These are phyloP conservation scores for Campopleginae sp. DNA, from an alignment of 2,888 invertebrate species.

Conservation along the genomic window DNA sequence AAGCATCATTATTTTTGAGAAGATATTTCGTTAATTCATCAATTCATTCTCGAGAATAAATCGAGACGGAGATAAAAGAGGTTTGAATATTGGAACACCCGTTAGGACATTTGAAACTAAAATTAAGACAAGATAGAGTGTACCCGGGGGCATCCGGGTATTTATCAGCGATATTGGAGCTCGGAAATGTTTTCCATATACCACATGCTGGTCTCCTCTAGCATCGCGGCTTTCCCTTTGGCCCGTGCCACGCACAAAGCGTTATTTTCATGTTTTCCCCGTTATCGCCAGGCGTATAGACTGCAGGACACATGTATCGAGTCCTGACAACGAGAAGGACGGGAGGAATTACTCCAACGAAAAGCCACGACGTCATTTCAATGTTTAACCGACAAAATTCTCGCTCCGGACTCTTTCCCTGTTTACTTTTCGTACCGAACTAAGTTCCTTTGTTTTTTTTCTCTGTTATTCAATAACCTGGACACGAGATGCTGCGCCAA, in stretches of 20 bases:
- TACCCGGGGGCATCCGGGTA: conserved; percentile 63
- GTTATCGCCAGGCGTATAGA: background rate
- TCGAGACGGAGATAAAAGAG: background rate
- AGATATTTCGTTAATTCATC: background rate
- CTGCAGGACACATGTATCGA: background rate
- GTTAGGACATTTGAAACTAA: conserved; percentile 31
- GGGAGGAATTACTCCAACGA: background rate
- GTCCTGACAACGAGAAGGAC: conserved; percentile 9
- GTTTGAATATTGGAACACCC: conserved; percentile 29
- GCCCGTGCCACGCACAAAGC: conserved; percentile 24
- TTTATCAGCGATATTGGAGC: conserved; percentile 64
- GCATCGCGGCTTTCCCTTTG: conserved; percentile 48
- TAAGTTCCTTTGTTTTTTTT: conserved; percentile 35
- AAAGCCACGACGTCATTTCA: background rate
- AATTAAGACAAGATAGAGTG: conserved; percentile 35
- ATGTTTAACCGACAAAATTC: background rate
- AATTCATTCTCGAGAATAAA: conserved; percentile 5
- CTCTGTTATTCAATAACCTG: conserved; percentile 35
- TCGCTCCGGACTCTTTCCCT: conserved; percentile 3
- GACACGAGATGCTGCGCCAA: conserved; percentile 38
- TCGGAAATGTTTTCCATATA: conserved; percentile 44
- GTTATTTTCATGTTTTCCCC: conserved; percentile 8
- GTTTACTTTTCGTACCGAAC: conserved; percentile 46
- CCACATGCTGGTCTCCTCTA: conserved; percentile 40
- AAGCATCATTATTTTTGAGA: background rate